Base-by-base conservation (phyloP, 2,888 invertebrate species). In the Lasioglossum villosulum region DNA sequence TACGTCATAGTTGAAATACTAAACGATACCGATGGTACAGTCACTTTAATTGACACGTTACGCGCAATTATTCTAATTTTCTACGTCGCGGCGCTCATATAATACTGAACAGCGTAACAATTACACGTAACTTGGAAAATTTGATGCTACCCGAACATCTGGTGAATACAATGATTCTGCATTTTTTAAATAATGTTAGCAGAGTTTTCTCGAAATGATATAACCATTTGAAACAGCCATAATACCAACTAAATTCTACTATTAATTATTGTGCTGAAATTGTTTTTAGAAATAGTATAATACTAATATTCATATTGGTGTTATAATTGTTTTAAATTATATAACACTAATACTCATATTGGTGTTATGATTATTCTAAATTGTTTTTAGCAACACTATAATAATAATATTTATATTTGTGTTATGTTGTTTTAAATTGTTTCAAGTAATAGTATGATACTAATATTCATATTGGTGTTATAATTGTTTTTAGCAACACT, bases 1-100 rank as follows among this genome's bases (percentile, higher is more conserved):
- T 88, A 68, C 84, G 68, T 89, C 88, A 81, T 72, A 72, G 89
- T 66, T 42, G 75, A 80, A 83, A 83, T 42, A 84, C 73, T 80
- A 71, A 75, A 34, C 37, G 78, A 68, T 66, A 70, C 70, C 59
- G 66, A 23, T 56, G 23, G 39, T 42, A 72, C 66, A 56, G 56
- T 59, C 71, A 45, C 16, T 78, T 81, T 86, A 90, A 87, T 86
- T 87, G 75, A 81, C 83, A 85, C 82, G 68, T 82, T 83, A 71
- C 77, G 73, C 72, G 42, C 78, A 79, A 89, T 89, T 89, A 80
- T 83, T 75, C 56, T 34, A 37, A 80, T 84, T 56, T 45, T 79
- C 80, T 66, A 27, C 42, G 30, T 42, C 68, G 39, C 45, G 70
- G 72, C 63, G 68, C 68, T 48, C 70, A 63, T 72, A 37, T 80